Percentiles rank a stretch among this genome's conserved stretches.
phyloP scores from a whole-genome alignment of 2,113 vertebrate genomes.

The Equus przewalskii region DNA sequence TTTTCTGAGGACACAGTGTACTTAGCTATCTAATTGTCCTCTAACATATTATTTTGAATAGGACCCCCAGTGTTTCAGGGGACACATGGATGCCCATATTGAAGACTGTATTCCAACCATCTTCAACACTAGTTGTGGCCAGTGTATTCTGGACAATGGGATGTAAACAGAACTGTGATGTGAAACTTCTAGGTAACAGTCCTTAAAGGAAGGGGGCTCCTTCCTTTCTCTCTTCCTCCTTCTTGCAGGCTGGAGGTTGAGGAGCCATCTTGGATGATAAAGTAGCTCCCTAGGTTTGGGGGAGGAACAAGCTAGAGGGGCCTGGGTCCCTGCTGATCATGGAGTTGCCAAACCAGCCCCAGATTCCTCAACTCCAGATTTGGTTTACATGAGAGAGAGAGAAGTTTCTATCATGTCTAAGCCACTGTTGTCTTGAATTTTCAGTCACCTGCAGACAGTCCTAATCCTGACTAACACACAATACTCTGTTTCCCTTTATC shows the following conservation, averaged over 20 bases:
- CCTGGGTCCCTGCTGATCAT: background rate
- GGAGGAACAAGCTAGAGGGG: background rate
- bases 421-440: background rate
- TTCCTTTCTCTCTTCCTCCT: background rate
- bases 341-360: background rate
- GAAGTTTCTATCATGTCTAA: background rate
- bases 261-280: background rate
- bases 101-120: background rate
- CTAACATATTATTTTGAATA: background rate
- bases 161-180: background rate
- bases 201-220: background rate
- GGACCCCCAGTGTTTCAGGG: background rate
- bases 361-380: background rate
- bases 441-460: background rate
- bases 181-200: background rate
- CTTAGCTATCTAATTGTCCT: background rate
- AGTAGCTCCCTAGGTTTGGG: background rate
- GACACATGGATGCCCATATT: background rate
- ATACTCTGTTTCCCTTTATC: background rate
- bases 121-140: background rate
- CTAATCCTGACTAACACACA: background rate
- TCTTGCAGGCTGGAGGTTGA: background rate
- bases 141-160: background rate
- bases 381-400: background rate
- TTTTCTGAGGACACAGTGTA: background rate